Base-by-base conservation (phyloP, 2,888 invertebrate species). In the Caenorhabditis sp. region DNA sequence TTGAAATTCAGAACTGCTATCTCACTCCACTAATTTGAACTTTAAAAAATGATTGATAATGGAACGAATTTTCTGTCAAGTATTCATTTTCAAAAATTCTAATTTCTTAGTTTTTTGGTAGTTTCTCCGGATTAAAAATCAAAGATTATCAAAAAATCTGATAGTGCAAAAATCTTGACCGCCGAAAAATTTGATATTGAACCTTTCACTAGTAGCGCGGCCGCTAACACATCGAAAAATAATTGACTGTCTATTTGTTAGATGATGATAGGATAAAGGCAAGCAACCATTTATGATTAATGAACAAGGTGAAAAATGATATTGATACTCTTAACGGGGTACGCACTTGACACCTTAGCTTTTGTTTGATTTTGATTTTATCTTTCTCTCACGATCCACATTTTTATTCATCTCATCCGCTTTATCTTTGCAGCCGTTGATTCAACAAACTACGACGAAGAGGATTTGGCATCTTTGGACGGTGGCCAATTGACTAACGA, bases 401-500 rank as follows among this genome's bases (percentile, higher is more conserved):
- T 17, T 17, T 17, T 17, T 4, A 49, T 31, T 31, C 10, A 31
- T 49, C 49, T n/a, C 49, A 8, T 49, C 17, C 19, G 49, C 17
- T 54, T 12, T 17, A 27, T 36, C 37, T 58, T 58, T 37, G 36
- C 36, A 37, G 58, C 17, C 37, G 12, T 6, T n/a, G 26, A 58
- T 58, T 65, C 65, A 31, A 31, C 31, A 31, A 31, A 31, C 31
- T 31, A 31, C 53, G 73, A 68, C 31, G 74, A 74, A 19, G 69
- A 74, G 43, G 75, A 75, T 31, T 58, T 50, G 23, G 64, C 64
- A 21, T 75, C 75, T 12, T 57, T 75, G 19, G 65, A 69, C 69
- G 75, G 68, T 58, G 64, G 69, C 19, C 75, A 69, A 49, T 69
- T 75, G 31, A 68, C 67, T 6, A 66, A 66, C 63, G 62, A 62